Evolutionary conservation across 2,888 invertebrate species (phyloP).

Genomic region (Xestobium rufovillosum): DNA sequence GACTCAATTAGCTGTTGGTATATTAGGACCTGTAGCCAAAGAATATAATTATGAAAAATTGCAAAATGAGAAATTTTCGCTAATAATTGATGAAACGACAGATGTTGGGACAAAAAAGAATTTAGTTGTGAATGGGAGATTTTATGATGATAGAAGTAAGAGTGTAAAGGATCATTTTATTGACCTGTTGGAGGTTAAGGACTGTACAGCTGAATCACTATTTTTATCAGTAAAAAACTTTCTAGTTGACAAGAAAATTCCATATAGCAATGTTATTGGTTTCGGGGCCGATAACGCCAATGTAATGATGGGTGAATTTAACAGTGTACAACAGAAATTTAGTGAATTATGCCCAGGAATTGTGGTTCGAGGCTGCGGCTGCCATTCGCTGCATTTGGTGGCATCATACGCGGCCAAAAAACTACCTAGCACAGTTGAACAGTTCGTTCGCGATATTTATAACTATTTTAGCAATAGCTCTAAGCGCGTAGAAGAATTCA

Average conservation of each 20-base stretch:
- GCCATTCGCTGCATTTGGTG: conserved; percentile 7
- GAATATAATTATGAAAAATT: conserved; percentile 5
- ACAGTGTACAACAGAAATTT: no score
- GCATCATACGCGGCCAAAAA: conserved; percentile 8
- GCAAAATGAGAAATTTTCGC: conserved; percentile 3
- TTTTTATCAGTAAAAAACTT: conserved; percentile 8
- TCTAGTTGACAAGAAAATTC: conserved; percentile 5
- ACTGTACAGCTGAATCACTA: conserved; percentile 4
- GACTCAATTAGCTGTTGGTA: conserved; percentile 2
- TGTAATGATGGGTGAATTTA: no score
- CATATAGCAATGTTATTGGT: no score
- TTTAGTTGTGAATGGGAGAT: conserved; percentile 8
- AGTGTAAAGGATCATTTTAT: conserved; percentile 9
- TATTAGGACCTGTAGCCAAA: conserved; percentile 6
- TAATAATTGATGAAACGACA: no score
- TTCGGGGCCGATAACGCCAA: no score
- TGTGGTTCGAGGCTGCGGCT: background rate
- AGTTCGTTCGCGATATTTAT: conserved; percentile 10
- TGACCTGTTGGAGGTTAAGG: conserved; percentile 7
- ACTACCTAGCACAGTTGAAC: conserved; percentile 7
- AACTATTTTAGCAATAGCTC: conserved; percentile 7
- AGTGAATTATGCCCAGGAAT: no score
- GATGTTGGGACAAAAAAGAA: conserved; percentile 8
- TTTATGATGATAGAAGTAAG: conserved; percentile 4
- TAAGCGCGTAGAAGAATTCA: conserved; percentile 4